These are phyloP conservation scores for Ganaspis brasiliensis DNA, from an alignment of 2,888 invertebrate species.

Conservation along the genomic window DNA sequence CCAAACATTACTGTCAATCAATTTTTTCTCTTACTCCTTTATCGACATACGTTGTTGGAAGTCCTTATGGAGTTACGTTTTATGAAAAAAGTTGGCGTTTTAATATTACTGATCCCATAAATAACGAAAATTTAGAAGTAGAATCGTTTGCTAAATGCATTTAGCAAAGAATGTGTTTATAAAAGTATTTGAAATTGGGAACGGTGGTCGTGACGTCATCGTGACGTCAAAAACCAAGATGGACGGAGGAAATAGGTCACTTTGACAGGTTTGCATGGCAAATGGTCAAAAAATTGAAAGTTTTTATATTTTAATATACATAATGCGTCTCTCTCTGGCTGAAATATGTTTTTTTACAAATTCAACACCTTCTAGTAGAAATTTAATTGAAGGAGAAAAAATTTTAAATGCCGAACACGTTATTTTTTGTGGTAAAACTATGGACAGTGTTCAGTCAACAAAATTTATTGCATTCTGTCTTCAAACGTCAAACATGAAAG, in stretches of 20 bases:
- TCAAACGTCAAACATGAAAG: slow-evolving; percentile 45
- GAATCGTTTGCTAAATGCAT: not conserved
- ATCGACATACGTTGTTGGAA: not conserved
- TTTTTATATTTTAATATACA: not conserved
- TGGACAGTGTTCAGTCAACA: not conserved
- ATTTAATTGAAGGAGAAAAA: slow-evolving; percentile 43
- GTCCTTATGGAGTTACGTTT: not conserved
- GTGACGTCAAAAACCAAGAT: too few species aligned
- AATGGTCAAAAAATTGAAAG: not conserved
- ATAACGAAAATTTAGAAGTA: not conserved
- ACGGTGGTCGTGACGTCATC: too few species aligned
- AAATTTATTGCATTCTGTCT: slow-evolving; percentile 39
- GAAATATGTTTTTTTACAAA: not conserved
- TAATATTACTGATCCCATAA: not conserved
- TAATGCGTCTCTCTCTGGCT: not conserved
- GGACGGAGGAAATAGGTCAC: too few species aligned
- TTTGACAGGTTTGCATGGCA: too few species aligned
- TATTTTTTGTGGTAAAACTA: slow-evolving; percentile 39
- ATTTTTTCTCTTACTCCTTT: not conserved
- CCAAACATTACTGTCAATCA: not conserved
- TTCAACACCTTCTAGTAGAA: not conserved
- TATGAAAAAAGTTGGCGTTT: not conserved
- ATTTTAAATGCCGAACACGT: slow-evolving; percentile 39
- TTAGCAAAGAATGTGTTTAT: not conserved
- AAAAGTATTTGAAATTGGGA: not conserved